Evolutionary conservation across 2,888 invertebrate genomes (phyloP), one percentile per base, ranked within the genome.

Genomic region (Agonopterix subpropinquella): DNA sequence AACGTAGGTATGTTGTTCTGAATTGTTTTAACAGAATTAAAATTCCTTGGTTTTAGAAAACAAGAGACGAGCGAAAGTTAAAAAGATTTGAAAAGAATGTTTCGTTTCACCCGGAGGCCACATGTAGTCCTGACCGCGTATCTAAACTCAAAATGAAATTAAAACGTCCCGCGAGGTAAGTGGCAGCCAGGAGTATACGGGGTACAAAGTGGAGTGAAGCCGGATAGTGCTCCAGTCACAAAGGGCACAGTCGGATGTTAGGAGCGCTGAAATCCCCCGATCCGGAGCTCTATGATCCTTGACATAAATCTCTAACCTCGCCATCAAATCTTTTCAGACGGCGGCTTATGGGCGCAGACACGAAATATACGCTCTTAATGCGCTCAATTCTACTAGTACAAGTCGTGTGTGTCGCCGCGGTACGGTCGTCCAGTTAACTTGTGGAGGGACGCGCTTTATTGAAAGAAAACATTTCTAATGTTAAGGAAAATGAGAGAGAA

Each of bases 291-390:
- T 86, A 86, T 87, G 86, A 83, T 86, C 85, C 88, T 88, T 87
- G 88, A 88, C 88, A 86, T 85, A 84, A 88, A 87, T 87, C 86
- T 85, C 85, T 82, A 83, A 86, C 85, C 80, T 79, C 81, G 77
- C 80, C 85, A 80, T 87, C 86, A 87, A 86, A 86, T 88, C 87
- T 87, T 86, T 86, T 85, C 84, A 78, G 78, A 73, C 74, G 70
- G 75, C 72, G 78, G 84, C 86, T 86, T 84, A 82, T 77, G 73
- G 74, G 70, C 73, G 73, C 75, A 79, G 78, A 79, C 77, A 77
- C 73, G 80, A 77, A 77, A 76, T 73, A 73, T 79, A 76, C 73
- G 77, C 72, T 76, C 68, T 78, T 81, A 85, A 85, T 81, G 77
- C 78, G 73, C 72, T 73, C 72, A 70, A 76, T 73, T 75, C 73